These are phyloP conservation scores for Cololabis saira DNA, from an alignment of 2,113 vertebrate species.

Conservation along the genomic window DNA sequence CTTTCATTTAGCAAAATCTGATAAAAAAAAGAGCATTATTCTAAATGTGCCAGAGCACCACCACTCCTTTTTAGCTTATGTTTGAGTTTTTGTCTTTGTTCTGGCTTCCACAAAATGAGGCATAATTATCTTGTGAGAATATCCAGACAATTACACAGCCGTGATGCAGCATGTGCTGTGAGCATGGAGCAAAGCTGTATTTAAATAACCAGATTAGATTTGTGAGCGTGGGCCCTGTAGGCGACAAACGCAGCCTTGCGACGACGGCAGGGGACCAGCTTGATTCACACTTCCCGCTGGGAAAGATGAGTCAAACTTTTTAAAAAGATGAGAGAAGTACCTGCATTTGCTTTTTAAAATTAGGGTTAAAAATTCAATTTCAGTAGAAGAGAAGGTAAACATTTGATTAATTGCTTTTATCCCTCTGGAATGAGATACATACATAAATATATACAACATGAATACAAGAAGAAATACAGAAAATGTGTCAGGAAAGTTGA, in stretches of 20 bases:
- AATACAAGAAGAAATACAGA: too few relatives aligned
- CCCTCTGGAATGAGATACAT: too few relatives aligned
- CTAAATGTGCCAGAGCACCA: not conserved
- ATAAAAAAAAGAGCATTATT: slow-evolving; percentile 21
- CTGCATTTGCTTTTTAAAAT: too few relatives aligned
- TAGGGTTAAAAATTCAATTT: too few relatives aligned
- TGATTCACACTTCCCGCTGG: slow-evolving; percentile 32
- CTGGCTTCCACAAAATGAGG: slow-evolving; percentile 40
- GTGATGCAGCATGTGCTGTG: slow-evolving; percentile 56
- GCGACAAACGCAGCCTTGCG: slow-evolving; percentile 52
- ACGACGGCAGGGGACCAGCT: slow-evolving; percentile 52
- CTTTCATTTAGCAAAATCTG: slow-evolving; percentile 6
- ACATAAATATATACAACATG: too few relatives aligned
- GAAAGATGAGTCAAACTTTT: slow-evolving; percentile 1
- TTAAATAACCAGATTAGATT: slow-evolving; percentile 77
- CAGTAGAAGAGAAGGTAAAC: too few relatives aligned
- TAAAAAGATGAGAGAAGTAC: not conserved
- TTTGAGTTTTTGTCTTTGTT: slow-evolving; percentile 30
- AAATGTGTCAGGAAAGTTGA: too few relatives aligned
- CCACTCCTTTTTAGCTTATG: not conserved
- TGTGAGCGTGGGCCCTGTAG: slow-evolving; percentile 52
- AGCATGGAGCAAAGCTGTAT: slow-evolving; percentile 58
- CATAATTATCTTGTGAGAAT: slow-evolving; percentile 67
- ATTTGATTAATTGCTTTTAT: too few relatives aligned
- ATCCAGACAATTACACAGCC: slow-evolving; percentile 71